These are phyloP conservation scores for Drosophila teissieri DNA, from an alignment of 1,140 invertebrate species.

Conservation along the genomic window DNA sequence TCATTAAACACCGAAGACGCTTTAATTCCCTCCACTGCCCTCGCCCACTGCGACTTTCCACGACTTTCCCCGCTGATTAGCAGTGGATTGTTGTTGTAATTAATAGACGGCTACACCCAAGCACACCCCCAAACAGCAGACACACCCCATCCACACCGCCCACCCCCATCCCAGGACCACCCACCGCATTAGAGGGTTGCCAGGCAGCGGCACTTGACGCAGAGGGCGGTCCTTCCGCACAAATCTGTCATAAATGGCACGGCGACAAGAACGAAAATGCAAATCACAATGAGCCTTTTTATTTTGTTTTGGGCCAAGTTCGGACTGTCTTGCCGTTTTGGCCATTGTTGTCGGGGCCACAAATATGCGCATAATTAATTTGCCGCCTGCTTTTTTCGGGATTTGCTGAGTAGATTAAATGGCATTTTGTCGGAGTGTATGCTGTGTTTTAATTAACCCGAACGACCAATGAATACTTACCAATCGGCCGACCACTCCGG, in stretches of 20 bases:
- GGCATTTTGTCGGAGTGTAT: slow-evolving; percentile 77
- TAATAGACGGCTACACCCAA: slow-evolving; percentile 51
- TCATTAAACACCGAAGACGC: slow-evolving; percentile 60
- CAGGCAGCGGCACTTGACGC: background rate
- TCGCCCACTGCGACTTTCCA: too few relatives aligned
- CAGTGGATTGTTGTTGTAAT: slow-evolving; percentile 68
- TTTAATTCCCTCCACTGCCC: slow-evolving; percentile 1
- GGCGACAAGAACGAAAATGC: slow-evolving; percentile 53
- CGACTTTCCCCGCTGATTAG: slow-evolving; percentile 50
- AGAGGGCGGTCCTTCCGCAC: background rate
- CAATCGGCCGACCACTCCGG: slow-evolving; percentile 25
- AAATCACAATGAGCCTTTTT: slow-evolving; percentile 75
- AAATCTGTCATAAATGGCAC: slow-evolving; percentile 75
- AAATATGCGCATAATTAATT: slow-evolving; percentile 82
- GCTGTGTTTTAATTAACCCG: slow-evolving; percentile 72
- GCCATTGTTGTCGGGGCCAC: slow-evolving; percentile 52
- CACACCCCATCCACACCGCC: background rate
- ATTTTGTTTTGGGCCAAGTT: slow-evolving; percentile 7
- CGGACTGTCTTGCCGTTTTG: background rate
- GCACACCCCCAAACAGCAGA: too few relatives aligned
- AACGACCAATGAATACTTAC: slow-evolving; percentile 37
- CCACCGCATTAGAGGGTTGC: slow-evolving; percentile 23
- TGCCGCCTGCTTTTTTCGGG: slow-evolving; percentile 38
- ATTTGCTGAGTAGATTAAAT: slow-evolving; percentile 73
- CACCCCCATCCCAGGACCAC: background rate